These are phyloP conservation scores for Leptopilina boulardi DNA, from an alignment of 1,140 invertebrate genomes.

Conservation along the genomic window DNA sequence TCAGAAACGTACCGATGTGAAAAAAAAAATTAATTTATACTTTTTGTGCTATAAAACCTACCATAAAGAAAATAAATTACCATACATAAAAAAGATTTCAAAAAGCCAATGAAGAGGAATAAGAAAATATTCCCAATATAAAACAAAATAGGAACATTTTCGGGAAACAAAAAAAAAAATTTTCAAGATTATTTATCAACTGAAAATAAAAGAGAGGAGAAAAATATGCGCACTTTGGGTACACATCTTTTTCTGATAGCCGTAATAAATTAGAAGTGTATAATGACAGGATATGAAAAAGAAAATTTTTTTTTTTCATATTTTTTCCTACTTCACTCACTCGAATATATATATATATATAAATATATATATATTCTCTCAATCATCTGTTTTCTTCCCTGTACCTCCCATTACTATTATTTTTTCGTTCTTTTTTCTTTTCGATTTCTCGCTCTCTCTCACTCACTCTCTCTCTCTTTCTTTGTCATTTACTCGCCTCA, in stretches of 20 bases:
- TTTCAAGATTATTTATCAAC: background rate
- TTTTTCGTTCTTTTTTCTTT: constrained; percentile 34
- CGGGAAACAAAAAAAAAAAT: background rate
- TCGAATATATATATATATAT: background rate
- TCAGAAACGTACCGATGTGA: no score
- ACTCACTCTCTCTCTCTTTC: constrained; percentile 21
- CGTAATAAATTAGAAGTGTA: constrained; percentile 6
- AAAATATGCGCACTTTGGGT: background rate
- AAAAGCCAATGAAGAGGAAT: background rate
- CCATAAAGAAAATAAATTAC: no score
- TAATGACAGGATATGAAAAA: background rate
- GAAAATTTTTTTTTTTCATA: background rate
- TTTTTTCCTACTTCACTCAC: constrained; percentile 15
- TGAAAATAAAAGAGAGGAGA: background rate
- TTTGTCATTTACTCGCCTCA: constrained; percentile 40
- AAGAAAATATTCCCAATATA: no score
- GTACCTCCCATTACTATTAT: constrained; percentile 18
- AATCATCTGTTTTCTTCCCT: constrained; percentile 33
- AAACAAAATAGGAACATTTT: background rate
- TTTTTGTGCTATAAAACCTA: no score
- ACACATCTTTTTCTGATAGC: background rate
- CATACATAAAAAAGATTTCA: no score
- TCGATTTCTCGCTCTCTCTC: constrained; percentile 35
- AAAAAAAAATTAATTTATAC: no score
- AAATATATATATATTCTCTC: background rate